phyloP scores from a whole-genome alignment of 2,888 invertebrate genomes.

The Drosophila pseudotalamancana region DNA sequence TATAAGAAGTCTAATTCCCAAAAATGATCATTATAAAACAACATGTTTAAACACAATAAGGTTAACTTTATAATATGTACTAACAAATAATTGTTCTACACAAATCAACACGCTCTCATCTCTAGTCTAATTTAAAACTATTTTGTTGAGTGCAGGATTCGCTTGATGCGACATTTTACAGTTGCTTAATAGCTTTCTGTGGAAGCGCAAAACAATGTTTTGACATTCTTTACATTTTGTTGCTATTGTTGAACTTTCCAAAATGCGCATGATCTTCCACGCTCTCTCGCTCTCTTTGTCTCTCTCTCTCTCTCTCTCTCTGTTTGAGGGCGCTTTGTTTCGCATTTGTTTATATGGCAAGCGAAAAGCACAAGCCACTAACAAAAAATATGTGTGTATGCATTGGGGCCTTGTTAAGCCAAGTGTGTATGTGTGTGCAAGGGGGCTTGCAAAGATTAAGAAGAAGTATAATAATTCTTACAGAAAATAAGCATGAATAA shows the following conservation, averaged over 20 bases:
- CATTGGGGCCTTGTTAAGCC: constrained; percentile 11
- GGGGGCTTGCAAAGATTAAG: constrained; percentile 56
- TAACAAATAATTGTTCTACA: neutral
- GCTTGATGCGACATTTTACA: constrained; percentile 11
- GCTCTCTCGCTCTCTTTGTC: constrained; percentile 18
- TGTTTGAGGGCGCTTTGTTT: constrained; percentile 50
- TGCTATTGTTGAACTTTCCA: constrained; percentile 61
- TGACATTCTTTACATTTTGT: constrained; percentile 40
- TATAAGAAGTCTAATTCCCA: too few relatives aligned
- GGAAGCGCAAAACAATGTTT: constrained; percentile 15
- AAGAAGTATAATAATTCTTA: constrained; percentile 55
- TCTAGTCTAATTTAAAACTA: neutral
- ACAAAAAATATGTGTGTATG: constrained; percentile 22
- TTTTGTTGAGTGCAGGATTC: constrained; percentile 3
- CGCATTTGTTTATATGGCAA: constrained; percentile 64
- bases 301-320: constrained; percentile 4
- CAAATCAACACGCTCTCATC: neutral
- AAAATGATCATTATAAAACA: neutral
- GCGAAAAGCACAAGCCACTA: constrained; percentile 26
- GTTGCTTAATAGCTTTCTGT: constrained; percentile 7
- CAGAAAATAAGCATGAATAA: constrained; percentile 65
- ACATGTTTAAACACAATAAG: neutral
- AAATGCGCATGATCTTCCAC: constrained; percentile 27
- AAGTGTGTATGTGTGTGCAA: constrained; percentile 11
- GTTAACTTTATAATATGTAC: neutral